A percentile compares a stretch with the other conserved stretches of the same genome.
Evolutionary conservation across 2,888 invertebrate genomes (phyloP).

Genomic region (Tribolium freemani): DNA sequence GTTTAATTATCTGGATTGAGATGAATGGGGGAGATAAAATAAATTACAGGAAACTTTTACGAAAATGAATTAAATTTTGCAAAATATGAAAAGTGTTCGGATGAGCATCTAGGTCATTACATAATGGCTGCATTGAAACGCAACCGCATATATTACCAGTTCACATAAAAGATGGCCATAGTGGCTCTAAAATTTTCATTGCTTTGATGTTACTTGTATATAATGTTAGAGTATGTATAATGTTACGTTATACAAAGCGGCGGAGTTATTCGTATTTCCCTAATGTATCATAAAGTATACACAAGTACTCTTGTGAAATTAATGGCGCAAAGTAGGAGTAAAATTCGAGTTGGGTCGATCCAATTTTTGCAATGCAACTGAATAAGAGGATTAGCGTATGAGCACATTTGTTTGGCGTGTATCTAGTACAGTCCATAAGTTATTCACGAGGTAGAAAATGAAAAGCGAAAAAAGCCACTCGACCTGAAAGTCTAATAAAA

Average conservation of each 20-base stretch:
- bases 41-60: not conserved
- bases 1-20: no score
- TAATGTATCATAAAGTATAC: slow-evolving; percentile 34
- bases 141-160: not conserved
- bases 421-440: slow-evolving; percentile 33
- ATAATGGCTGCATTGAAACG: not conserved
- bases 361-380: slow-evolving; percentile 16
- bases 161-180: not conserved
- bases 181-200: slow-evolving; percentile 10
- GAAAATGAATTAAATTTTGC: not conserved
- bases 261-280: slow-evolving; percentile 33
- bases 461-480: slow-evolving; percentile 38
- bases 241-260: slow-evolving; percentile 12
- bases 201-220: slow-evolving; percentile 7
- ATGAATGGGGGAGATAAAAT: not conserved
- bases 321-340: slow-evolving; percentile 3
- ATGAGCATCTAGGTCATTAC: not conserved
- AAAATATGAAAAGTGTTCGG: not conserved
- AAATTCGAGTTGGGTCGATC: slow-evolving; percentile 11
- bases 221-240: slow-evolving; percentile 2
- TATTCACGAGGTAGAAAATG: slow-evolving; percentile 39
- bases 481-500: slow-evolving; percentile 54
- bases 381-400: slow-evolving; percentile 33
- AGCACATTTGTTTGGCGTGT: slow-evolving; percentile 28
- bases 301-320: not conserved